Conservation (phyloP, 2,113 vertebrate species). For the Bungarus multicinctus region DNA sequence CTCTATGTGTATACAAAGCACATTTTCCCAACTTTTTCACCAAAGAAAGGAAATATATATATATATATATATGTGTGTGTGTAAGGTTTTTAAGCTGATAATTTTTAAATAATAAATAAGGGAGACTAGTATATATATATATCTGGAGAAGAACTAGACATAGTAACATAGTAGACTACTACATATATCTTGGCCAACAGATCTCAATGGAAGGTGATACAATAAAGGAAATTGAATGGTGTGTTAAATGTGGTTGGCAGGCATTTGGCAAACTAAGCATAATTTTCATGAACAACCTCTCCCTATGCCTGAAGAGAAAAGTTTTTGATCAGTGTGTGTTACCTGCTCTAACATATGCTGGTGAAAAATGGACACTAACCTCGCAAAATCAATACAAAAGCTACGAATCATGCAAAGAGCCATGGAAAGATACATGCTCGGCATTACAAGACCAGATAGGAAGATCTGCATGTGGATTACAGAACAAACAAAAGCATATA, state of each 20-base stretch:
- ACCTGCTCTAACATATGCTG: not conserved
- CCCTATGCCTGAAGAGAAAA: not conserved
- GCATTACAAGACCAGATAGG: not conserved
- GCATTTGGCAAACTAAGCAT: not conserved
- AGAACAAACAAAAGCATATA: too few species aligned
- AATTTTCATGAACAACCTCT: not conserved
- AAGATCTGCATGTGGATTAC: too few species aligned
- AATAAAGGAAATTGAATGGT: not conserved
- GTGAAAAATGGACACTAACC: not conserved
- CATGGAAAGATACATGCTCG: not conserved
- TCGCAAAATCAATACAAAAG: not conserved
- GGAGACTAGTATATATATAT: too few species aligned
- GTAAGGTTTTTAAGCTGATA: too few species aligned
- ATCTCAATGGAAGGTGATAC: not conserved
- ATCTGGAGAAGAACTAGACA: not conserved
- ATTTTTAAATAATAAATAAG: too few species aligned
- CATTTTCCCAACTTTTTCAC: not conserved
- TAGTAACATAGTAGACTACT: not conserved
- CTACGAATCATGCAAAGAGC: not conserved
- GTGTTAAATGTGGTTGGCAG: not conserved
- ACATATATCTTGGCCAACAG: not conserved
- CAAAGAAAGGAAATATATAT: not conserved
- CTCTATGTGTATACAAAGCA: not conserved
- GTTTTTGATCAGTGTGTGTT: not conserved
- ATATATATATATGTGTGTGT: too few species aligned